Conservation (phyloP, 2,797 vertebrate species). For the Phalanger gymnotis region DNA sequence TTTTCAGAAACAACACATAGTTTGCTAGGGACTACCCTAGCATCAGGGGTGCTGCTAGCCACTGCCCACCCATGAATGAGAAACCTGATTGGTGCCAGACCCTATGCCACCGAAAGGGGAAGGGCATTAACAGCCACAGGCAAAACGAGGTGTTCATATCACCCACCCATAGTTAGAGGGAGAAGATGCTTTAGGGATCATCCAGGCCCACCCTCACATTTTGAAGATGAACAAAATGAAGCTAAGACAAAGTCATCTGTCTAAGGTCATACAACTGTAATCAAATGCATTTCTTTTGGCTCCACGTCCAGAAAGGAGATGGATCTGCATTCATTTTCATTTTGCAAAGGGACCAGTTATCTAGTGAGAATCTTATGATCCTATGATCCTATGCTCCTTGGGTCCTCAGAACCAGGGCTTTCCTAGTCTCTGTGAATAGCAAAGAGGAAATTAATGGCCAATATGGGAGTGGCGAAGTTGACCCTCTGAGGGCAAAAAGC, state of each 20-base stretch:
- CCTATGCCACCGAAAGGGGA: background rate
- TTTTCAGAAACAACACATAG: background rate
- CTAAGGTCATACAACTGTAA: background rate
- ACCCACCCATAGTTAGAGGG: background rate
- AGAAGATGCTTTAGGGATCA: background rate
- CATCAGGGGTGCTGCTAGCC: background rate
- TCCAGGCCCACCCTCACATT: background rate
- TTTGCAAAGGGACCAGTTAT: background rate
- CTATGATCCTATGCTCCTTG: background rate
- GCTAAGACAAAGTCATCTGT: background rate
- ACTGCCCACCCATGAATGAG: background rate
- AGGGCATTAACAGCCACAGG: background rate
- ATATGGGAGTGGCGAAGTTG: background rate
- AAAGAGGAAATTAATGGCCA: background rate
- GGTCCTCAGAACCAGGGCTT: background rate
- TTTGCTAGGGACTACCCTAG: constrained; percentile 25
- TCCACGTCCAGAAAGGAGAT: background rate
- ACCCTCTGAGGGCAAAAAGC: background rate
- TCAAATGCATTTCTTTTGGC: background rate
- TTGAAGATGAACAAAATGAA: background rate
- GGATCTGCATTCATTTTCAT: background rate
- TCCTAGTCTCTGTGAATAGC: background rate
- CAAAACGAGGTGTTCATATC: background rate
- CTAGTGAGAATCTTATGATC: background rate
- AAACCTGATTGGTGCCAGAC: background rate